Conservation (phyloP, 2,113 vertebrate genomes). For the Patagioenas fasciata region DNA sequence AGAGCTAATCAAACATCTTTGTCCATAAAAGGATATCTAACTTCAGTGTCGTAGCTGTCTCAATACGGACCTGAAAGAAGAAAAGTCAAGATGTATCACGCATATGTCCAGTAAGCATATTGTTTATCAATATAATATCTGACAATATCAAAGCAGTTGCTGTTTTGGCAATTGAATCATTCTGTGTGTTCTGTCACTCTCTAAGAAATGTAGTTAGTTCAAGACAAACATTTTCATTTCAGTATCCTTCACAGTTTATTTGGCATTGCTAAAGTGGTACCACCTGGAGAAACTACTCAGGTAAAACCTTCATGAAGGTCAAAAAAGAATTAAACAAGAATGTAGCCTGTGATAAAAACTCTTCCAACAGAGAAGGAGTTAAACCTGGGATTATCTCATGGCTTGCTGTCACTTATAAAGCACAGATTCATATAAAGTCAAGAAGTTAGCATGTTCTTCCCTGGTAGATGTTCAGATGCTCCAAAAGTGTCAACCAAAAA, state of each 20-base stretch:
- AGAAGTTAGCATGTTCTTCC: not conserved
- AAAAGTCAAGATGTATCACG: not conserved
- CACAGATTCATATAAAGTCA: not conserved
- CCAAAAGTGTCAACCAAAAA: not conserved
- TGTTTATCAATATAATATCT: not conserved
- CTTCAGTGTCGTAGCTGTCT: conserved; percentile 95
- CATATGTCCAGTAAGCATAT: not conserved
- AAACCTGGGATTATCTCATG: not conserved
- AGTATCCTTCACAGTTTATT: not conserved
- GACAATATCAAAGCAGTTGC: not conserved
- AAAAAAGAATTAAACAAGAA: not conserved
- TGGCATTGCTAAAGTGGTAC: not conserved
- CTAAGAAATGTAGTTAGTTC: not conserved
- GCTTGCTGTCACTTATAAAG: not conserved
- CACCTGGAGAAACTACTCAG: not conserved
- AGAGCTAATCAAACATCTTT: not conserved
- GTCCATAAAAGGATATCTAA: conserved; percentile 91
- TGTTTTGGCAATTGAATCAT: not conserved
- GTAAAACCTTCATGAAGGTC: not conserved
- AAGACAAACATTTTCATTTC: not conserved
- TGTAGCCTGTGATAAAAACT: not conserved
- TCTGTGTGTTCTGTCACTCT: not conserved
- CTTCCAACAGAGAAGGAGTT: not conserved
- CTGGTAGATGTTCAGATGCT: not conserved
- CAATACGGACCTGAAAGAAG: conserved; percentile 91